Evolutionary conservation across 2,888 invertebrate genomes (phyloP).

Genomic region (Hyposoter dolosus): DNA sequence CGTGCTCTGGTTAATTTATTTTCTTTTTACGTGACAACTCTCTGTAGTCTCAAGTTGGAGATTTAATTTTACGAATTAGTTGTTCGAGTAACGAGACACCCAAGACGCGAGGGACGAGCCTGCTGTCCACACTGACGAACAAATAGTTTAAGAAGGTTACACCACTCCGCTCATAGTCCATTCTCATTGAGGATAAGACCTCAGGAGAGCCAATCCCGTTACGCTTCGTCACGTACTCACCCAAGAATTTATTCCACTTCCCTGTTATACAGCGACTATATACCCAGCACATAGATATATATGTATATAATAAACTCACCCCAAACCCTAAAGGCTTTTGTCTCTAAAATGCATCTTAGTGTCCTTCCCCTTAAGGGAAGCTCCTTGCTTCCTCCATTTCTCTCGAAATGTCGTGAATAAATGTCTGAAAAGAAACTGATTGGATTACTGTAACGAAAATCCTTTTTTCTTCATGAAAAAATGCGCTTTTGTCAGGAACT

Average conservation of each 20-base stretch:
- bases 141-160: slow-evolving; percentile 59
- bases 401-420: not conserved
- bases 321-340: not conserved
- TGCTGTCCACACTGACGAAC: slow-evolving; percentile 32
- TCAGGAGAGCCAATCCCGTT: slow-evolving; percentile 60
- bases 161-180: slow-evolving; percentile 26
- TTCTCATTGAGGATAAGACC: slow-evolving; percentile 52
- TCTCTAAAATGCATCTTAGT: slow-evolving; percentile 11
- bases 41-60: slow-evolving; percentile 22
- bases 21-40: not conserved
- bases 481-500: too few species aligned
- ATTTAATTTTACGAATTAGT: slow-evolving; percentile 66
- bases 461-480: not conserved
- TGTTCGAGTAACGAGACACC: slow-evolving; percentile 47
- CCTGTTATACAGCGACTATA: slow-evolving; percentile 2
- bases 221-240: slow-evolving; percentile 65
- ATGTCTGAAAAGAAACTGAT: not conserved
- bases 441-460: not conserved
- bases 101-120: not conserved
- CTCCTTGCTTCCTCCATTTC: not conserved
- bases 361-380: not conserved
- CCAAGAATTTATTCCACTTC: slow-evolving; percentile 56
- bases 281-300: not conserved
- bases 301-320: not conserved
- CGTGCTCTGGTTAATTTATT: not conserved